These are phyloP conservation scores for Taeniopygia guttata DNA, from an alignment of 2,797 vertebrate genomes.

Conservation along the genomic window DNA sequence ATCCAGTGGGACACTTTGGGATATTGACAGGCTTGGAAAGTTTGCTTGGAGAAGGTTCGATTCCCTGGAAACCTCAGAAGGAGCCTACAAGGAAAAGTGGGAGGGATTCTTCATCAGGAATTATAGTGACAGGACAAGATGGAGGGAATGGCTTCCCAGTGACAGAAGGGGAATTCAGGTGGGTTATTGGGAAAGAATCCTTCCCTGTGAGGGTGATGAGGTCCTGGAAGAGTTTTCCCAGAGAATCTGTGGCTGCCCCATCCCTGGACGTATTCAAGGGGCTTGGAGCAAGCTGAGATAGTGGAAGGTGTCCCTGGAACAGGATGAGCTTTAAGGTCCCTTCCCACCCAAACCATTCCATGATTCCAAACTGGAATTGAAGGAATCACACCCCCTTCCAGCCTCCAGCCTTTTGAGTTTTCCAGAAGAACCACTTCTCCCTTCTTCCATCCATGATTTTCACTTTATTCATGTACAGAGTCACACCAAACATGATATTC, in stretches of 20 bases:
- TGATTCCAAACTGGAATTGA: neutral
- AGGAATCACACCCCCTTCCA: no score
- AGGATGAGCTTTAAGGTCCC: neutral
- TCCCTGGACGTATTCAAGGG: neutral
- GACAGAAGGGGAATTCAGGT: neutral
- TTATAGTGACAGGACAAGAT: neutral
- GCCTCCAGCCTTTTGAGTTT: neutral
- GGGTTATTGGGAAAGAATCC: neutral
- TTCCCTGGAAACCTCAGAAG: neutral
- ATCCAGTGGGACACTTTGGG: neutral
- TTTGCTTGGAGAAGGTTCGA: neutral
- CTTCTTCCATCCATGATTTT: conserved; percentile 28
- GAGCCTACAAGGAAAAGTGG: neutral
- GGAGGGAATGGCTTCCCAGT: neutral
- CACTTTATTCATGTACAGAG: conserved; percentile 85
- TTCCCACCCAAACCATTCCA: neutral
- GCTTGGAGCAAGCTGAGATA: neutral
- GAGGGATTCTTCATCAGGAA: neutral
- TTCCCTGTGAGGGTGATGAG: neutral
- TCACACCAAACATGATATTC: conserved; percentile 76
- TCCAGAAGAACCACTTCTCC: neutral
- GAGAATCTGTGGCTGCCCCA: neutral
- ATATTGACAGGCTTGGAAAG: neutral
- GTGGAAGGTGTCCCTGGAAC: neutral
- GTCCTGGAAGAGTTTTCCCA: neutral